Evolutionary conservation across 2,797 vertebrate genomes (phyloP).

Genomic region (Sebastes wilsoni): DNA sequence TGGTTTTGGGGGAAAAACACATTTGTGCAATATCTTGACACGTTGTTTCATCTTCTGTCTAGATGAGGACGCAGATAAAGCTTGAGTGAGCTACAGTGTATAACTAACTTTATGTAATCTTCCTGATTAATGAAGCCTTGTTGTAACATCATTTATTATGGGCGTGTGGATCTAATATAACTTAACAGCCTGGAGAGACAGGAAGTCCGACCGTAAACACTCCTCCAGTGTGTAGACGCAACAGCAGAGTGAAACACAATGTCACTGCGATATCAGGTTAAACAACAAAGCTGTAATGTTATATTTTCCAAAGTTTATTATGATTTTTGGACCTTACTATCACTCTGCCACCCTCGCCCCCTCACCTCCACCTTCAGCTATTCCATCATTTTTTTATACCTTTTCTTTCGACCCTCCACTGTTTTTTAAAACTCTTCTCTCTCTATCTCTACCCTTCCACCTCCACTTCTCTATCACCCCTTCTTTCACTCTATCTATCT

Average conservation of each 20-base stretch:
- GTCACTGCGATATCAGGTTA: conserved; percentile 5
- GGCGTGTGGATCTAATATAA: conserved; percentile 55
- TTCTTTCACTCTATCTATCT: conserved; percentile 67
- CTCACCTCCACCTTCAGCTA: background rate
- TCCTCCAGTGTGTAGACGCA: conserved; percentile 16
- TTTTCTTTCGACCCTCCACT: conserved; percentile 23
- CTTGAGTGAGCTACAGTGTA: conserved; percentile 4
- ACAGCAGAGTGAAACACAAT: conserved; percentile 20
- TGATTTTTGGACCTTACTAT: conserved; percentile 15
- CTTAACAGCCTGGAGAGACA: conserved; percentile 38
- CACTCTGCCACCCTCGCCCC: background rate
- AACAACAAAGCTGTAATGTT: conserved; percentile 7
- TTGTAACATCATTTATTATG: conserved; percentile 45
- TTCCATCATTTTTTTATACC: background rate
- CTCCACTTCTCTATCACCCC: conserved; percentile 59
- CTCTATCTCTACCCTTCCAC: conserved; percentile 46
- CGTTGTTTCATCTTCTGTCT: conserved; percentile 28
- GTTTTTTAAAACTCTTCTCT: conserved; percentile 15
- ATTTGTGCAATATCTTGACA: conserved; percentile 33
- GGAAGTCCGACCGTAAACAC: conserved; percentile 51
- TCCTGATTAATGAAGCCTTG: conserved; percentile 45
- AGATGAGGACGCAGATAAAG: conserved; percentile 19
- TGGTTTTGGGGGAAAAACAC: background rate
- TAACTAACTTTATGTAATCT: conserved; percentile 40
- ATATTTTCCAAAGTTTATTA: background rate